Percentiles rank a stretch among this genome's conserved stretches.
Evolutionary conservation across 2,888 invertebrate species (phyloP).

Genomic region (Heteropelma amictum): DNA sequence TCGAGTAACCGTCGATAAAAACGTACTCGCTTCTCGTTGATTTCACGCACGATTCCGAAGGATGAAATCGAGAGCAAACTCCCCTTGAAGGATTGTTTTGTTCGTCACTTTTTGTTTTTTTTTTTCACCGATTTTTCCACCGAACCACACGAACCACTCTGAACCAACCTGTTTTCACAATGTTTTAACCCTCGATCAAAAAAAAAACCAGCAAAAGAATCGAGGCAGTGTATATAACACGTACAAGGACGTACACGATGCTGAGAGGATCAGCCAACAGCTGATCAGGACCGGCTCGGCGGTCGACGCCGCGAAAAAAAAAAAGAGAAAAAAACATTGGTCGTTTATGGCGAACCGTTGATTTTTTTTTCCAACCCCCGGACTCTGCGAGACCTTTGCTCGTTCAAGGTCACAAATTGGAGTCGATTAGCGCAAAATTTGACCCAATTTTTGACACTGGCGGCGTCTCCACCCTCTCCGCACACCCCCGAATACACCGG

Average conservation of each 20-base stretch:
- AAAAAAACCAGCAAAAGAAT: no score
- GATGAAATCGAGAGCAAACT: neutral
- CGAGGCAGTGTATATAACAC: slow-evolving; percentile 38
- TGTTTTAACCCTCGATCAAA: slow-evolving; percentile 48
- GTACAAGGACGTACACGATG: slow-evolving; percentile 39
- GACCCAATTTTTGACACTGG: no score
- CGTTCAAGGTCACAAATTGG: neutral
- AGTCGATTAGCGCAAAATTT: no score
- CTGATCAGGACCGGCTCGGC: slow-evolving; percentile 73
- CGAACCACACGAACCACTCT: slow-evolving; percentile 80
- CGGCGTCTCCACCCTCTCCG: no score
- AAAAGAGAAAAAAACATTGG: slow-evolving; percentile 11
- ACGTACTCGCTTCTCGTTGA: neutral
- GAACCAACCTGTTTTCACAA: slow-evolving; percentile 55
- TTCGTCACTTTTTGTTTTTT: no score
- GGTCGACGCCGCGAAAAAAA: slow-evolving; percentile 52
- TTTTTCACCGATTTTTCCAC: slow-evolving; percentile 84
- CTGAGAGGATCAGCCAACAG: slow-evolving; percentile 54
- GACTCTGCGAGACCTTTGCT: slow-evolving; percentile 17
- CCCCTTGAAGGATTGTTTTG: no score
- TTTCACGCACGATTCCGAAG: neutral
- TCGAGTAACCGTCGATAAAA: neutral
- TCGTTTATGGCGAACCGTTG: neutral
- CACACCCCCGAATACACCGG: no score
- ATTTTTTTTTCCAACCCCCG: neutral